Percentiles rank a stretch among this genome's conserved stretches.
Conservation (phyloP, 1,140 invertebrate genomes). For the Listronotus bonariensis region DNA sequence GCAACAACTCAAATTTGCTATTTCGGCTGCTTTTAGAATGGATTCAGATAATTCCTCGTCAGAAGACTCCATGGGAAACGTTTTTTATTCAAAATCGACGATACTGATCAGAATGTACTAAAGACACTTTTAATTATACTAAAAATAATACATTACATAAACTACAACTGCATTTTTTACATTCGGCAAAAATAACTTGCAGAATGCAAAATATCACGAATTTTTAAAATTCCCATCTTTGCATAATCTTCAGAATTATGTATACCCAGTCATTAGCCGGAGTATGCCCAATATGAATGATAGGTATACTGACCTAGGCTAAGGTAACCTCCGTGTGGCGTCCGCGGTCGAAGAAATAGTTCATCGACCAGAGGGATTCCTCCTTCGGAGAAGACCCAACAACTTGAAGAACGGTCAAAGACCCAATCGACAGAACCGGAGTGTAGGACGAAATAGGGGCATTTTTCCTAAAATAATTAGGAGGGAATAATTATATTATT, state of each 20-base stretch:
- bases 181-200: too few relatives aligned
- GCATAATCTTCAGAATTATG: constrained; percentile 4
- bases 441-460: background rate
- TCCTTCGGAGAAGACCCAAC: constrained; percentile 29
- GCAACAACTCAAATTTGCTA: too few relatives aligned
- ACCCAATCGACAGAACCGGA: constrained; percentile 19
- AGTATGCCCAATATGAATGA: constrained; percentile 25
- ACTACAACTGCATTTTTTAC: too few relatives aligned
- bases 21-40: too few relatives aligned
- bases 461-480: background rate
- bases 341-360: constrained; percentile 26
- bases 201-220: too few relatives aligned
- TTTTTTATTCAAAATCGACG: too few relatives aligned
- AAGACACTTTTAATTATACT: too few relatives aligned
- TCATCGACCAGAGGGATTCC: constrained; percentile 33
- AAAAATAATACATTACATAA: too few relatives aligned
- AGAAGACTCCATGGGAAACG: too few relatives aligned
- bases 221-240: background rate
- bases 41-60: too few relatives aligned
- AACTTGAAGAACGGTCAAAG: constrained; percentile 27
- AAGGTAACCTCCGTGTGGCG: constrained; percentile 26
- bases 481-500: too few relatives aligned
- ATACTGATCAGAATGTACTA: too few relatives aligned
- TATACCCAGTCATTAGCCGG: background rate
- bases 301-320: constrained; percentile 35